Evolutionary conservation across 2,113 vertebrate genomes (phyloP), one percentile per base, ranked within the genome.

Genomic region (Hepsetus odoe): DNA sequence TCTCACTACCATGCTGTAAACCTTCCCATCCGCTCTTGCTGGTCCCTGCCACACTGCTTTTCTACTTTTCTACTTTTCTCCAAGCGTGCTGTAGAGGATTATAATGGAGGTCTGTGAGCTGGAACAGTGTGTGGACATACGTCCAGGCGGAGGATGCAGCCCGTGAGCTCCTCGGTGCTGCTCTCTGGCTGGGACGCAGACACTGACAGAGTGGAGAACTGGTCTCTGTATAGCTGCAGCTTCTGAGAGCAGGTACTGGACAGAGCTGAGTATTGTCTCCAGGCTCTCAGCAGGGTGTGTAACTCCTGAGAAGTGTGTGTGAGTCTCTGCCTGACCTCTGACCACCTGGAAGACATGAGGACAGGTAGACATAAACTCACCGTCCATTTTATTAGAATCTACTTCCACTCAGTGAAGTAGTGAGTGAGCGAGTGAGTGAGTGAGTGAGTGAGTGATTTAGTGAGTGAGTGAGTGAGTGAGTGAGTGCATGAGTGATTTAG

Each of bases 341-440:
- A 83, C 97, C 96, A 97, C 69, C 97, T 99, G 88, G 74, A 55
- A 24, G 4, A 55, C 3, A 55, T 18, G 1, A 51, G 7, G n/a
- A n/a, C 2, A 12, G 6, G 12, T 7, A 49, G 1, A 55, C 20
- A 22, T 10, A 11, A 55, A n/a, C 18, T 55, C n/a, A n/a, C 8
- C 12, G n/a, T 9, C 51, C 51, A 24, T 8, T 55, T 10, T 24
- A 24, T 55, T n/a, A 3, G 20, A n/a, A n/a, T 1, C 44, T 2
- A 1, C 44, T 46, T 6, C 46, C 14, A 20, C 46, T 20, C 2
- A 20, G 12, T 16, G 12, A 44, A n/a, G n/a, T n/a, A n/a, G n/a
- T n/a, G n/a, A n/a, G n/a, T n/a, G 11, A 40, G n/a, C n/a, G n/a
- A n/a, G n/a, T n/a, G n/a, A n/a, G n/a, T n/a, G n/a, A n/a, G n/a